Percentiles rank a stretch among this genome's conserved stretches.
Evolutionary conservation across 2,113 vertebrate species (phyloP).

Genomic region (Onychostoma macrolepis): DNA sequence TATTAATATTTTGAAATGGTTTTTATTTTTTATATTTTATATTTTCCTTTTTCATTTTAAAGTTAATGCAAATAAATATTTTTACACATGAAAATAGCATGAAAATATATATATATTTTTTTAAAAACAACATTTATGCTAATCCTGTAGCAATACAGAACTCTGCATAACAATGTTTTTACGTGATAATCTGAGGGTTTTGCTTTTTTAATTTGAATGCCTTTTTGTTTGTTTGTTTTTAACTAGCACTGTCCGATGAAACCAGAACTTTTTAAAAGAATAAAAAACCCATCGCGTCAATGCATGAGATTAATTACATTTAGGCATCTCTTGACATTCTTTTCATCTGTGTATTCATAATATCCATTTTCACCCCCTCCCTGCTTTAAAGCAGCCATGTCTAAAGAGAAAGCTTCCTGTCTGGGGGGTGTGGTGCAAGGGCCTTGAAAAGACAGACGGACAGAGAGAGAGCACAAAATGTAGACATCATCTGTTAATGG

Average conservation of each 20-base stretch:
- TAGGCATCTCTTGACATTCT: not conserved
- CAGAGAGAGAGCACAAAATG: constrained; percentile 58
- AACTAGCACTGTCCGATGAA: not conserved
- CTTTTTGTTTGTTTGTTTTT: not conserved
- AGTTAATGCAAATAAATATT: not conserved
- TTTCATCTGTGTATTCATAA: not conserved
- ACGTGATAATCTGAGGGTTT: not conserved
- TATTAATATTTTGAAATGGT: too few relatives aligned
- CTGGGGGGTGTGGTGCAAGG: constrained; percentile 25
- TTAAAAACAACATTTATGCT: too few relatives aligned
- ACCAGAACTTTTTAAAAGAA: not conserved
- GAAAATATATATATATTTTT: too few relatives aligned
- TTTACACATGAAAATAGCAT: not conserved
- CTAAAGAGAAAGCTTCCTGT: constrained; percentile 74
- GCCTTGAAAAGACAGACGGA: constrained; percentile 25
- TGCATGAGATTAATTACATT: not conserved
- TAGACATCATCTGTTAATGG: constrained; percentile 61
- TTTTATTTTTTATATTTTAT: too few relatives aligned
- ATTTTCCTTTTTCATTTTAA: too few relatives aligned
- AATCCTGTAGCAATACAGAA: not conserved
- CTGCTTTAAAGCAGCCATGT: constrained; percentile 61
- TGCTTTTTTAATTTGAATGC: not conserved
- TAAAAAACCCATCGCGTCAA: not conserved
- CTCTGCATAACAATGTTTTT: not conserved
- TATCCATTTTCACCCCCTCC: not conserved